Percentiles rank a stretch among this genome's conserved stretches.
phyloP scores from a whole-genome alignment of 2,797 vertebrate species.

The Channallabes apus region DNA sequence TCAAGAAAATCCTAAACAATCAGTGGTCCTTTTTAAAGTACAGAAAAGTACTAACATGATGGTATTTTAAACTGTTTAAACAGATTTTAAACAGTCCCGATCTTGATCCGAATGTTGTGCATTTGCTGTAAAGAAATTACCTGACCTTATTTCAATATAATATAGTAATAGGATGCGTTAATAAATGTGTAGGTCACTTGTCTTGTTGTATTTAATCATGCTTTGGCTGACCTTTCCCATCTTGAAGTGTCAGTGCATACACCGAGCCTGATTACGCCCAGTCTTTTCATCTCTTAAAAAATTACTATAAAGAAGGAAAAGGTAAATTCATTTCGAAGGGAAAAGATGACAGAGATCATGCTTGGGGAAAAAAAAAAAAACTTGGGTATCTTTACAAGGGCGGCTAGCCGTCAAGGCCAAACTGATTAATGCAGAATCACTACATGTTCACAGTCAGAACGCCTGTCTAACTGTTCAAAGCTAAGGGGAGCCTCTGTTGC shows the following conservation, averaged over 20 bases:
- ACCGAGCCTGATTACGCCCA: background rate
- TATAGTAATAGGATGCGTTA: conserved; percentile 24
- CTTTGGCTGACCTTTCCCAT: conserved; percentile 10
- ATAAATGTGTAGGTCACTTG: conserved; percentile 31
- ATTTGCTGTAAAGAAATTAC: background rate
- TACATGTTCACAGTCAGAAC: conserved; percentile 50
- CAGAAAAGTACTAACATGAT: background rate
- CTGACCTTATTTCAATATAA: background rate
- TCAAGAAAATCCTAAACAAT: background rate
- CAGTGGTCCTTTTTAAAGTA: background rate
- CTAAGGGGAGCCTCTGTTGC: conserved; percentile 65
- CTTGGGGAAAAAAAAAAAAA: background rate
- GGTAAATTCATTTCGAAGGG: conserved; percentile 23
- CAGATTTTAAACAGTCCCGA: background rate
- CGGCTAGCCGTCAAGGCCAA: conserved; percentile 34
- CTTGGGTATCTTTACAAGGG: conserved; percentile 10
- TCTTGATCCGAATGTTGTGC: background rate
- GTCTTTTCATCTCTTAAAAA: background rate
- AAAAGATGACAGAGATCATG: background rate
- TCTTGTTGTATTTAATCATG: conserved; percentile 15
- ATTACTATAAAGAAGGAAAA: background rate
- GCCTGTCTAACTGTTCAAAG: conserved; percentile 59
- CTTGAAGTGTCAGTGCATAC: background rate
- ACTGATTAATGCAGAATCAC: conserved; percentile 65
- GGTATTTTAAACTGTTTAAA: too few relatives aligned